Evolutionary conservation across 2,113 vertebrate species (phyloP), one percentile per base, ranked within the genome.

Genomic region (Pimephales promelas): DNA sequence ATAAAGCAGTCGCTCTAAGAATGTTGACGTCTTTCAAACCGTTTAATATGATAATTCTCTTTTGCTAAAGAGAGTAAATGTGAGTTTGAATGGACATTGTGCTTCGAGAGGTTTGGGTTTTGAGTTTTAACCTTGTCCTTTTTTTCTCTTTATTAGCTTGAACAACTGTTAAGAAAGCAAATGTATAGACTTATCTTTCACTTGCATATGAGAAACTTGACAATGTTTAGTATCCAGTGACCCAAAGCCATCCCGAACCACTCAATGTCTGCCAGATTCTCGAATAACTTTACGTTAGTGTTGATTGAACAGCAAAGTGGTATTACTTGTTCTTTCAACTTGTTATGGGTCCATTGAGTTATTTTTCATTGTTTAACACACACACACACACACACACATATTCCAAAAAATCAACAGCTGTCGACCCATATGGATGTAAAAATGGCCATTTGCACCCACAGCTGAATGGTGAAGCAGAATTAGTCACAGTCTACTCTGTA

Each of bases 401-500:
- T 28, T 0, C 1, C 26, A 61, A 24, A 82, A 72, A 61, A 34
- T 56, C 54, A 56, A 76, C 66, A 76, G 71, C 81, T 28, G 52
- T 83, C 40, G 57, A 79, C 78, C 72, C 86, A 87, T 85, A 75
- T 83, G 81, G 76, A 56, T 56, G 8, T 76, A 43, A 85, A 85
- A 85, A 79, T 49, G 68, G 52, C 47, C 68, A 83, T 85, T 87
- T 85, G 56, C 70, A 79, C 76, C 72, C 83, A 75, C 81, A 87
- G 80, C 77, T 87, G 86, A 87, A 87, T 80, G 70, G 81, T 71
- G 62, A 40, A 77, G 45, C 20, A 76, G 49, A 87, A 87, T 87
- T 87, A 85, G 86, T 87, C 86, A 87, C 86, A 85, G 78, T 79
- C 78, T 66, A 79, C 83, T 87, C 49, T 78, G 79, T 43, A 84